Evolutionary conservation across 1,140 invertebrate genomes (phyloP).

Genomic region (Maconellicoccus hirsutus): DNA sequence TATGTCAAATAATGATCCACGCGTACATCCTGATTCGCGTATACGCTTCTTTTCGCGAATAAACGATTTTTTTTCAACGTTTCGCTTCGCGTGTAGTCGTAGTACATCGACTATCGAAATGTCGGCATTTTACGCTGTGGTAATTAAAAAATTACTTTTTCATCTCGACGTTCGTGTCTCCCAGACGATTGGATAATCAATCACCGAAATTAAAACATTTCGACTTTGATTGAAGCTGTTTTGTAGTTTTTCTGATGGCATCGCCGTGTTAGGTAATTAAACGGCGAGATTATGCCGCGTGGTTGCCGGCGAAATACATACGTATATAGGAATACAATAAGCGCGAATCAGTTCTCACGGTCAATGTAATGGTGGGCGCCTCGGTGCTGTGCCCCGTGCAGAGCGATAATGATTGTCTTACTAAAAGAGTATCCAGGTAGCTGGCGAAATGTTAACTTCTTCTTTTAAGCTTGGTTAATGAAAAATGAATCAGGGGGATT

Average conservation of each 20-base stretch:
- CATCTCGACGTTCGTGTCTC: too few relatives aligned
- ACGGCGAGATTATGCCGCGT: conserved; percentile 16
- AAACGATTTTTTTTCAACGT: too few relatives aligned
- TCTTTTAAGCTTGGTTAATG: conserved; percentile 17
- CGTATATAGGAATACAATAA: conserved; percentile 10
- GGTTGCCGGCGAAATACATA: background rate
- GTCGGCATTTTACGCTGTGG: too few relatives aligned
- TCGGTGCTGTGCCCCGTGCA: conserved; percentile 21
- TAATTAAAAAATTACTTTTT: too few relatives aligned
- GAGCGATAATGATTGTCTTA: conserved; percentile 19
- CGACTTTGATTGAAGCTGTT: conserved; percentile 13
- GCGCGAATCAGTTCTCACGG: conserved; percentile 20
- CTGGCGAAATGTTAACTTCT: conserved; percentile 21
- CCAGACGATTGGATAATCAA: background rate
- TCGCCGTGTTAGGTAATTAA: conserved; percentile 12
- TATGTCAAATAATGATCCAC: too few relatives aligned
- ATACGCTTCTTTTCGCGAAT: too few relatives aligned
- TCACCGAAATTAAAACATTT: conserved; percentile 14
- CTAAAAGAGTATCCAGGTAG: conserved; percentile 22
- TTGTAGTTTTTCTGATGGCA: background rate
- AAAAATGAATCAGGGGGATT: background rate
- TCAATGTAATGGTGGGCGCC: conserved; percentile 21
- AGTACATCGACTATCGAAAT: too few relatives aligned
- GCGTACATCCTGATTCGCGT: too few relatives aligned
- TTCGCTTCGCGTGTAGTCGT: too few relatives aligned